phyloP scores from a whole-genome alignment of 2,113 vertebrate genomes.

The Fregetta grallaria region DNA sequence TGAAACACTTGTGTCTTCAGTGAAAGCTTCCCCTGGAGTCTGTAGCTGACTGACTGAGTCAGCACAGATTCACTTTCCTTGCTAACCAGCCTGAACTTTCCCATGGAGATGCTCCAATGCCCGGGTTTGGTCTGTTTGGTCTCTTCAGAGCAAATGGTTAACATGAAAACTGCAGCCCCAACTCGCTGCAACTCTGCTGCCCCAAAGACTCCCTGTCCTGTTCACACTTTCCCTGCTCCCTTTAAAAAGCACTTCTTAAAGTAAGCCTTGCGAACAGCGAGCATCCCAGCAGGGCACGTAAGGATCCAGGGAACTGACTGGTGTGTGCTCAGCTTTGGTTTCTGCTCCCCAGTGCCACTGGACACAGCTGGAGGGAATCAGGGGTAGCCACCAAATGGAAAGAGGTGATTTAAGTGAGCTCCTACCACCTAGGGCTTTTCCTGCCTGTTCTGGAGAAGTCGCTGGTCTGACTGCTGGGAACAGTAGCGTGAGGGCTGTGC shows the following conservation, averaged over 20 bases:
- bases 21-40: conserved; percentile 31
- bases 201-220: neutral
- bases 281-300: neutral
- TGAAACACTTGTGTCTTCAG: neutral
- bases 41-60: neutral
- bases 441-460: neutral
- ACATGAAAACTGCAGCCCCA: neutral
- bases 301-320: neutral
- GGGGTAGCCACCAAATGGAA: neutral
- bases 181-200: neutral
- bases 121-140: neutral
- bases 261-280: neutral
- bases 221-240: neutral
- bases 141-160: neutral
- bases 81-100: neutral
- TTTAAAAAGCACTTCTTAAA: neutral
- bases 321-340: neutral
- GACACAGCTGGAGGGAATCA: neutral
- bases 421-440: neutral
- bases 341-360: neutral
- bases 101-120: neutral
- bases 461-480: neutral
- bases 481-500: accelerated
- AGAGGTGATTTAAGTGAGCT: neutral
- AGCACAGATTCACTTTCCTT: neutral